Percentiles rank a stretch among this genome's conserved stretches.
These are phyloP conservation scores for Priocnemis perturbator DNA, from an alignment of 2,888 invertebrate species.

Conservation along the genomic window DNA sequence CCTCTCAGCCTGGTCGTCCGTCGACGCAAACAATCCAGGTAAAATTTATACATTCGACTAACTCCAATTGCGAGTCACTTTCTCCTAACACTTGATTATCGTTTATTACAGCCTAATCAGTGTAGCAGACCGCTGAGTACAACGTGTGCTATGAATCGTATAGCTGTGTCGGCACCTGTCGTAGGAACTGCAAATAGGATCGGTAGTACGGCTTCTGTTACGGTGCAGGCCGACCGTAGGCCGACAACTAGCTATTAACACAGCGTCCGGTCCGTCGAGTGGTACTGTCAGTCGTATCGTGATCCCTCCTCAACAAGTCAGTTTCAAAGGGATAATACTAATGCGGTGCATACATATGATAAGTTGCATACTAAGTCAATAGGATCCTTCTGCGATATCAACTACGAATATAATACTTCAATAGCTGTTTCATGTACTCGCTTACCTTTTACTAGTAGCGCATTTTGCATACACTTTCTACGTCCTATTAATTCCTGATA, in stretches of 20 bases:
- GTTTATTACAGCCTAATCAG: slow-evolving; percentile 63
- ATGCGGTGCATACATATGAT: too few relatives aligned
- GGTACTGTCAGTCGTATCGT: slow-evolving; percentile 70
- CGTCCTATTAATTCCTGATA: too few relatives aligned
- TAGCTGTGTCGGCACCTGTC: slow-evolving; percentile 69
- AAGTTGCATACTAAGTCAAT: too few relatives aligned
- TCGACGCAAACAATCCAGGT: slow-evolving; percentile 68
- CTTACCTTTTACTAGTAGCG: too few relatives aligned
- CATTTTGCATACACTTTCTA: too few relatives aligned
- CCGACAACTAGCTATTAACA: slow-evolving; percentile 68
- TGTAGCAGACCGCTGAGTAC: slow-evolving; percentile 63
- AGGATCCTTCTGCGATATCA: too few relatives aligned
- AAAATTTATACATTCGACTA: slow-evolving; percentile 12
- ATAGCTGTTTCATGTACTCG: too few relatives aligned
- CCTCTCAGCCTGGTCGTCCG: slow-evolving; percentile 62
- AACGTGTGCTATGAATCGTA: slow-evolving; percentile 66
- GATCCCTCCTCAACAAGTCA: slow-evolving; percentile 69
- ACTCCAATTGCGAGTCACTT: too few relatives aligned
- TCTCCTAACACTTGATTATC: slow-evolving; percentile 12
- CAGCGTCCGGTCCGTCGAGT: slow-evolving; percentile 59
- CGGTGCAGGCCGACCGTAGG: slow-evolving; percentile 67
- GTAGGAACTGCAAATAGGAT: slow-evolving; percentile 69
- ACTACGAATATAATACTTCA: too few relatives aligned
- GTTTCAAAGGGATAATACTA: slow-evolving; percentile 4
- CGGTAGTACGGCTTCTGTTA: slow-evolving; percentile 63